Conservation (phyloP, 2,797 vertebrate genomes). For the Lindbergichthys nudifrons region DNA sequence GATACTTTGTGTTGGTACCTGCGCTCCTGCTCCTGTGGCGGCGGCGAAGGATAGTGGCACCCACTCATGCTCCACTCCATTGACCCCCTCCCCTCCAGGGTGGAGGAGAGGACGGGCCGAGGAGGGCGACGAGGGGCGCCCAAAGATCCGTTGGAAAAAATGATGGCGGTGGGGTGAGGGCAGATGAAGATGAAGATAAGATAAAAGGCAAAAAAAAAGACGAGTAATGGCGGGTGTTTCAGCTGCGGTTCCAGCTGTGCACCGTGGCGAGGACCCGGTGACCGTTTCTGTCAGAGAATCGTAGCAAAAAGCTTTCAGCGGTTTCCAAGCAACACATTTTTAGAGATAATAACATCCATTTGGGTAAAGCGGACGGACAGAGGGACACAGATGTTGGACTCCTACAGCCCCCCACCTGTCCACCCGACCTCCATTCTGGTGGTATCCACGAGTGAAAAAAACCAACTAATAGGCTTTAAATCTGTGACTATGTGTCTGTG, state of each 20-base stretch:
- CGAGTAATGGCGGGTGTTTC: conserved; percentile 58
- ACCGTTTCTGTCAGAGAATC: conserved; percentile 71
- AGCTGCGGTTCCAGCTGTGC: conserved; percentile 75
- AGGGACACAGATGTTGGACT: conserved; percentile 50
- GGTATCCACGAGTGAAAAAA: conserved; percentile 39
- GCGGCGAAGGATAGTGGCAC: conserved; percentile 87
- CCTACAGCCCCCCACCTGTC: conserved; percentile 76
- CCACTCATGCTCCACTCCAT: conserved; percentile 88
- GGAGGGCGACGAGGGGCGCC: conserved; percentile 74
- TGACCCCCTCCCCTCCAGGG: conserved; percentile 77
- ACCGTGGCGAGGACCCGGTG: conserved; percentile 43
- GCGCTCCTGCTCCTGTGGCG: conserved; percentile 88
- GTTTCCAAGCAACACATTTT: conserved; percentile 84
- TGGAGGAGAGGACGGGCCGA: conserved; percentile 71
- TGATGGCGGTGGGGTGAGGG: conserved; percentile 62
- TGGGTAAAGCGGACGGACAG: conserved; percentile 45
- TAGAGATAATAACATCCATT: conserved; percentile 79
- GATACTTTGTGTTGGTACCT: conserved; percentile 95
- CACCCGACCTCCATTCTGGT: conserved; percentile 71
- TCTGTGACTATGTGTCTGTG: conserved; percentile 31
- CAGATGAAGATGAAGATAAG: conserved; percentile 48
- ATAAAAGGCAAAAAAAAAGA: conserved; percentile 14
- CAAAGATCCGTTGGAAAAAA: conserved; percentile 79
- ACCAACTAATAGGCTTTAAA: conserved; percentile 58
- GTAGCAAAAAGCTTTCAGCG: conserved; percentile 65